A percentile compares a stretch with the other conserved stretches of the same genome.
phyloP scores from a whole-genome alignment of 2,113 vertebrate species.

The Myrmecobius fasciatus region DNA sequence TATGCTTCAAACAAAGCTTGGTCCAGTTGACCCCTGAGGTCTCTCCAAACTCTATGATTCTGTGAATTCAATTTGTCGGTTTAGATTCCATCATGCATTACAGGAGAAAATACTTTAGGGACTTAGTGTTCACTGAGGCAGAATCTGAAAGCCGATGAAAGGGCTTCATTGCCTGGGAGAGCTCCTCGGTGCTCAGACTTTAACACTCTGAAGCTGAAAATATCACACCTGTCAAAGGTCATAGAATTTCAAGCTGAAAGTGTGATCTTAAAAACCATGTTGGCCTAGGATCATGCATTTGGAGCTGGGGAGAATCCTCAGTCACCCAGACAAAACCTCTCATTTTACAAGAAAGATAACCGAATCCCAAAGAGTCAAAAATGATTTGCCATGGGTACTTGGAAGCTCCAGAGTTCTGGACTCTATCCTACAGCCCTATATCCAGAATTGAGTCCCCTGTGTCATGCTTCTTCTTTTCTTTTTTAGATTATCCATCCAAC shows the following conservation, averaged over 20 bases:
- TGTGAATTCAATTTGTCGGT: constrained; percentile 2
- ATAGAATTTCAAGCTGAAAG: not conserved
- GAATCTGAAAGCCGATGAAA: not conserved
- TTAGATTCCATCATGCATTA: not conserved
- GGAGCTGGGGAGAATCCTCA: not conserved
- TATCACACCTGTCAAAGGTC: constrained; percentile 63
- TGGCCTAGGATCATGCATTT: not conserved
- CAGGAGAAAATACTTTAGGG: not conserved
- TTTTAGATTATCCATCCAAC: not conserved
- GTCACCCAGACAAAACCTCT: not conserved
- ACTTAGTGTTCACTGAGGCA: not conserved
- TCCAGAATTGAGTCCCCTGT: not conserved
- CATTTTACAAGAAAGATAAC: not conserved
- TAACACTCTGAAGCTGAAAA: constrained; percentile 49
- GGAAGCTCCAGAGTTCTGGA: not conserved
- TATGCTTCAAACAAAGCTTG: constrained; percentile 2
- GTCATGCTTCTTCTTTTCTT: not conserved
- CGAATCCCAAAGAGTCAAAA: not conserved
- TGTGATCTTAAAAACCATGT: not conserved
- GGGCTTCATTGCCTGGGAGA: constrained; percentile 48
- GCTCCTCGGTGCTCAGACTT: constrained; percentile 36
- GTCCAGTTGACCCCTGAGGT: not conserved
- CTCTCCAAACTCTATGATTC: not conserved
- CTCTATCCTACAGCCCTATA: not conserved
- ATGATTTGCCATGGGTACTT: not conserved